Evolutionary conservation across 2,797 vertebrate species (phyloP), one percentile per base, ranked within the genome.

Genomic region (Enteromius paludinosus): DNA sequence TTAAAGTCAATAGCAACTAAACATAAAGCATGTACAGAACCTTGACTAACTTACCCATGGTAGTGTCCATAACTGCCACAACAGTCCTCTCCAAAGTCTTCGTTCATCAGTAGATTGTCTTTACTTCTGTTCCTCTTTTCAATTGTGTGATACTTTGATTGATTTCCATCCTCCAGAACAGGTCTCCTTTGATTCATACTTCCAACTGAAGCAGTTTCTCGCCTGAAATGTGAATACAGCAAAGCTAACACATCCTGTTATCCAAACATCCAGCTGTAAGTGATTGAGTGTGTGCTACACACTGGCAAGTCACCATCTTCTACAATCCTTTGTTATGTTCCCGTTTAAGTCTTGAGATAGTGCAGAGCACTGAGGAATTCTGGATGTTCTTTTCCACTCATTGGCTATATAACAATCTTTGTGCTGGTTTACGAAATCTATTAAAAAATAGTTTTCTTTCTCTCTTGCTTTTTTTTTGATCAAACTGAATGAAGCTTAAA

Each of bases 171-270:
- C 23, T 88, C 75, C 49, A 35, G 81, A 8, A 65, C 82, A n/a
- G 82, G 65, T 10, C 84, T 91, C 85, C 86, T 91, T 88, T 93
- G 90, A 92, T 93, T 93, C 94, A 95, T 94, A 86, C 88, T 88
- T 85, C 38, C 23, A 83, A 59, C 28, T 54, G 30, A 84, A 43
- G 73, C 64, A 70, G 73, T 77, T 35, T 35, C 78, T 71, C 54
- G 30, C 59, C 52, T 25, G 79, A 43, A 49, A 61, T 28, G 71
- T 43, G 76, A 79, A 47, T 56, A 14, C 71, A 56, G 70, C 61
- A 41, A 76, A 80, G 38, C 73, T 43, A 54, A 74, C 71, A 75
- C 70, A 70, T 61, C 65, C 76, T 65, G 68, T 76, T 81, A 82
- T 86, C 85, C 85, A 87, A 89, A 86, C 88, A 89, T 79, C 71